phyloP scores from a whole-genome alignment of 2,113 vertebrate genomes.

The Phyllostomus hastatus region DNA sequence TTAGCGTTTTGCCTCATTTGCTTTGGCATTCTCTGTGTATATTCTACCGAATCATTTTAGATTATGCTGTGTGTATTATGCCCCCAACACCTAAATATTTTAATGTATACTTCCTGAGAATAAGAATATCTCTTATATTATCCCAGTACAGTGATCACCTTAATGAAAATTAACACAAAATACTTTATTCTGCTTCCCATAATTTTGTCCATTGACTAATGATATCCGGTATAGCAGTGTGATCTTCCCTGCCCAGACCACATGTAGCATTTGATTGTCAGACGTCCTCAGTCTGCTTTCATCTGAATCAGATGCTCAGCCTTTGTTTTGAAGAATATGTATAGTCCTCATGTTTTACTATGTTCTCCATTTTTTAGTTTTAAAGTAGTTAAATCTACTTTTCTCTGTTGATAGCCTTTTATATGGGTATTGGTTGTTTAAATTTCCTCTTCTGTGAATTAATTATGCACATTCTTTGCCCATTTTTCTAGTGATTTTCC shows the following conservation, averaged over 20 bases:
- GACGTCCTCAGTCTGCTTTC: background rate
- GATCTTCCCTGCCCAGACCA: background rate
- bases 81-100: background rate
- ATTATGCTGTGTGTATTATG: background rate
- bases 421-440: background rate
- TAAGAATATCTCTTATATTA: background rate
- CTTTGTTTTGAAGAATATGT: background rate
- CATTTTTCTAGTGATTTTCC: background rate
- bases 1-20: background rate
- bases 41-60: background rate
- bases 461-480: background rate
- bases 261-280: background rate
- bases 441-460: background rate
- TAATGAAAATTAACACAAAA: background rate
- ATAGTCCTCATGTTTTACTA: background rate
- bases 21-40: background rate
- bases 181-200: background rate
- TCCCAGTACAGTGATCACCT: background rate
- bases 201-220: background rate
- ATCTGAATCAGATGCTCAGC: background rate
- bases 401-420: background rate
- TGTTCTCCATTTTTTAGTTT: conserved; percentile 3
- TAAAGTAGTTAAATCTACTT: background rate
- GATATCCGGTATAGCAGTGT: background rate
- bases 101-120: background rate